Base-by-base conservation (phyloP, 2,113 vertebrate species). In the Pomatorhinus ruficollis region DNA sequence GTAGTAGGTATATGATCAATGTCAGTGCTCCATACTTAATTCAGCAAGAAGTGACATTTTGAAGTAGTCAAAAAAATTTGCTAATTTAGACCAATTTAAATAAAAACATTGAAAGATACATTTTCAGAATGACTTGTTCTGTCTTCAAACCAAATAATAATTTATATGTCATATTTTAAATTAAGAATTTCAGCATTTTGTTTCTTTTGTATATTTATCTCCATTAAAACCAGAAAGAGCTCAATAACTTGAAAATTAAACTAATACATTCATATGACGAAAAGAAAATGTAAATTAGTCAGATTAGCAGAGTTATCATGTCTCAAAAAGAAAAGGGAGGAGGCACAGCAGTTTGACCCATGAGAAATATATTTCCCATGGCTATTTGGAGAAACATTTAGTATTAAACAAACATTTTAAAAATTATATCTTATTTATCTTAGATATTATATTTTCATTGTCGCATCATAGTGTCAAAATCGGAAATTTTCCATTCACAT, bases 401-500 rank as follows among this genome's bases (percentile, higher is more conserved):
- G 2, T 47, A 50, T 16, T 45, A 33, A 76, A 78, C 4, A 45
- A 40, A 12, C 2, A 6, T 6, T 65, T 24, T 0, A 2, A 13
- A 57, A 59, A 86, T 49, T 4, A 5, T 65, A 13, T 40, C 6
- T 63, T 44, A 45, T 31, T 75, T 21, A 8, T 49, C 8, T 60
- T 60, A 72, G 9, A 60, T 71, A 79, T 28, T 74, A 14, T 61
- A 59, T 33, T 83, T 88, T 52, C 22, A 17, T 35, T 74, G 12
- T 44, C n/a, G 76, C 15, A 52, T 42, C 11, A 35, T 20, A 61
- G 10, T 63, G 10, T 28, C 68, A n/a, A 85, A 71, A 70, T 71
- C 12, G 78, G 11, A 75, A 74, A 69, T 68, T n/a, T 76, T 85
- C 3, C 22, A 52, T 91, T 53, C n/a, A 31, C 2, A 20, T 30